Evolutionary conservation across 2,113 vertebrate species (phyloP).

Genomic region (Pithys albifrons): DNA sequence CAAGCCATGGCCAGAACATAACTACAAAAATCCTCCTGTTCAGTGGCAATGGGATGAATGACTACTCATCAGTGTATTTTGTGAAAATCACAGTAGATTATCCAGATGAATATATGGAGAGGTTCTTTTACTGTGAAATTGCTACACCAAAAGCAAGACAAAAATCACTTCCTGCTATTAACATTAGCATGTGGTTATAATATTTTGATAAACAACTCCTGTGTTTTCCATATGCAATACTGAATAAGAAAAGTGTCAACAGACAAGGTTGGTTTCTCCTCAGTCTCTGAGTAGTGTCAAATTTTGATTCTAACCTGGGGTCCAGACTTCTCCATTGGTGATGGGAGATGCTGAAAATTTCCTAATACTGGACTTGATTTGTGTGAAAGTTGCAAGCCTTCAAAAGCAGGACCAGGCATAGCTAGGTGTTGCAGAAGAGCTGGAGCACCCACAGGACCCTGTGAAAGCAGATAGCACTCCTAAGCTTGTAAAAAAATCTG

Average conservation of each 20-base stretch:
- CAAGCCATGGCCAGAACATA: background rate
- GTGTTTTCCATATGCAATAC: background rate
- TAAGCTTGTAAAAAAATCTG: background rate
- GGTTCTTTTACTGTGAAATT: background rate
- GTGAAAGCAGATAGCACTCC: accelerated
- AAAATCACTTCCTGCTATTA: background rate
- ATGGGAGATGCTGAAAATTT: background rate
- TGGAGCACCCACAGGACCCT: background rate
- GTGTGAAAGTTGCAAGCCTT: background rate
- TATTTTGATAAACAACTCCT: background rate
- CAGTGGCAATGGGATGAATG: background rate
- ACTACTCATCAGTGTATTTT: background rate
- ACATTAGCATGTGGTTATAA: background rate
- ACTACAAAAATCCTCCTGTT: background rate
- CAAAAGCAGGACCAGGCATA: accelerated
- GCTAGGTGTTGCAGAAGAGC: background rate
- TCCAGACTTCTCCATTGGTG: background rate
- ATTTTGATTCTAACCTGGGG: background rate
- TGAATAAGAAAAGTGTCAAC: background rate
- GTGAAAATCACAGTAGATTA: background rate
- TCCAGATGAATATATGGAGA: background rate
- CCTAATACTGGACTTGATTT: accelerated
- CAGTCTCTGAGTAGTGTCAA: background rate
- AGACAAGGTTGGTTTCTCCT: background rate
- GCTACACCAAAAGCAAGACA: background rate